Base-by-base conservation (phyloP, 2,113 vertebrate genomes). In the Eupsittula cactorum region DNA sequence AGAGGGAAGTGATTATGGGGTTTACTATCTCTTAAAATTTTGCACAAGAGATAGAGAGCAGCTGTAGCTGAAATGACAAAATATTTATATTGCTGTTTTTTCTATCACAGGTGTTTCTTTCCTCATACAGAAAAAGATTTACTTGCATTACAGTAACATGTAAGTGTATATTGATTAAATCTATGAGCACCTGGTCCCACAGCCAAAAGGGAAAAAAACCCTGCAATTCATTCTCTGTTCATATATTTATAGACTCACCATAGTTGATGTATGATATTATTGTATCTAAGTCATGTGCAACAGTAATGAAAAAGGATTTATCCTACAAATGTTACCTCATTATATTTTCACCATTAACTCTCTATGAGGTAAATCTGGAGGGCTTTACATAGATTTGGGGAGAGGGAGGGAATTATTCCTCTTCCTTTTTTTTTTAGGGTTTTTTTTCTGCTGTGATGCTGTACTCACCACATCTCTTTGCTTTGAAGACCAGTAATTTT, bases 31-130 rank as follows among this genome's bases (percentile, higher is more conserved):
- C 77, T 93, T 92, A 91, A 50, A 95, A 95, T 84, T 91, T 92
- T 71, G 64, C 50, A 81, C 33, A 86, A 91, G 91, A 93, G 77
- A 41, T 65, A 21, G 24, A 3, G 92, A 94, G 83, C 94, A 97
- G 94, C 93, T 97, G 94, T 68, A 84, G 96, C 65, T 96, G 83
- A 95, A 95, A 55, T 68, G 60, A 91, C 71, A 86, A 91, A 87
- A 91, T 82, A 82, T 83, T 95, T 89, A 55, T 82, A 18, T 75
- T 73, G 86, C 81, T 93, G 62, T 9, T 92, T 92, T 89, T 88
- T 76, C 81, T 41, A 16, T 71, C 69, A 84, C 86, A 94, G 88
- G 91, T 95, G 88, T 70, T 94, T 96, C 29, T 31, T 11, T 55
- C 35, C 42, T 46, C 4, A 19, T 52, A 42, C 35, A 86, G 59